Evolutionary conservation across 2,888 invertebrate genomes (phyloP), one percentile per base, ranked within the genome.

Genomic region (Drosophila kuntzei): DNA sequence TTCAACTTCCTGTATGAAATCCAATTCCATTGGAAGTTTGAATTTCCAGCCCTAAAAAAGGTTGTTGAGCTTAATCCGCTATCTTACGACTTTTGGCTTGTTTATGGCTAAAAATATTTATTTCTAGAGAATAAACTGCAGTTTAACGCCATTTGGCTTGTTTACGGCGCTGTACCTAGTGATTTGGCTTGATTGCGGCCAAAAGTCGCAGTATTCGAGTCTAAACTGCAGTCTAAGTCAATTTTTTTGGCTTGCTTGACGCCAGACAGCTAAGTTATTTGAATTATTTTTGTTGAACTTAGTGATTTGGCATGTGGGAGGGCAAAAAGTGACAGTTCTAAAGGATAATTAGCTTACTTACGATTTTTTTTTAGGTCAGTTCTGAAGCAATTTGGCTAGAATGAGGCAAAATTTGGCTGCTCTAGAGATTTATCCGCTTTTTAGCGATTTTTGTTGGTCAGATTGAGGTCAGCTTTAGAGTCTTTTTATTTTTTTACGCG

Each of bases 161-260:
- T 34, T 74, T 59, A 20, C 8, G 29, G 74, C 66, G 16, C 34
- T 34, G 12, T 32, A 11, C 1, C 12, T 12, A 34, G 34, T 34
- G n/a, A 1, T 34, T 34, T 36, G n/a, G 36, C 36, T 16, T 36
- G 1, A 8, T 36, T 1, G 14, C 36, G 8, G 36, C 14, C 8
- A 36, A 36, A 36, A 36, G 14, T 36, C 36, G 14, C 36, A 8
- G 36, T 36, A 20, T 9, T 8, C 16, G 29, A 18, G 29, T 9
- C n/a, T n/a, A 14, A 25, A 46, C 14, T 9, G 8, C 6, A 7
- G 32, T 20, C 3, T 29, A 34, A 12, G 11, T 9, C 8, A 1
- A 9, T 49, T 3, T 5, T 36, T 25, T 12, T 4, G 2, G 20
- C 50, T 9, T 12, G n/a, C 7, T 7, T 14, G 0, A 36, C n/a